Evolutionary conservation across 2,888 invertebrate genomes (phyloP), one percentile per base, ranked within the genome.

Genomic region (Machimus rusticus): DNA sequence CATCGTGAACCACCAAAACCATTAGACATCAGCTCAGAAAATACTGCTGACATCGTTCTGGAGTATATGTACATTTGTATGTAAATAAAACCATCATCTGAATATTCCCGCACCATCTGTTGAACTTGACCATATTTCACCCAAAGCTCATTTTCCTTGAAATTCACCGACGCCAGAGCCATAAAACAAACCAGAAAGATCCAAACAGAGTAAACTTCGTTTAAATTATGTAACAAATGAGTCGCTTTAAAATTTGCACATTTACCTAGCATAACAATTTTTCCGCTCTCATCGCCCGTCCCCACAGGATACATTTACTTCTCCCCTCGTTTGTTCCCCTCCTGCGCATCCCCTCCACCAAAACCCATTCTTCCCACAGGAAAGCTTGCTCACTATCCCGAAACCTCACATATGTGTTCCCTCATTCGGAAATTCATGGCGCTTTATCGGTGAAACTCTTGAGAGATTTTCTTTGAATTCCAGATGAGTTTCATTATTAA

Each of bases 171-270:
- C 66, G 14, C 66, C 66, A 28, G 51, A n/a, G 28, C 66, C 28
- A 66, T 66, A 66, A 66, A 66, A 66, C 66, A 66, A 66, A 66
- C 66, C 66, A 66, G 43, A 78, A 78, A 39, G 39, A 78, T 66
- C 66, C 78, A 78, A 78, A 78, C 78, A 78, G 43, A 37, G 19
- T 43, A 78, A 78, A 78, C 28, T 28, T 66, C 66, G 43, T 78
- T 78, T 78, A 39, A 43, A 78, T 78, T 78, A 78, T 78, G 78
- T 78, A 78, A 78, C 43, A 78, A 78, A 78, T 78, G 78, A 78
- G 23, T 78, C 37, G 78, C 78, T 78, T 39, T 23, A 78, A 78
- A 78, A 76, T 76, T 37, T 76, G 78, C 43, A 78, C 78, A 78
- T 78, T 23, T 66, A 66, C 66, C 66, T 66, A 66, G 66, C 66